Conservation (phyloP, 2,113 vertebrate species). For the Mormyrus lacerda region DNA sequence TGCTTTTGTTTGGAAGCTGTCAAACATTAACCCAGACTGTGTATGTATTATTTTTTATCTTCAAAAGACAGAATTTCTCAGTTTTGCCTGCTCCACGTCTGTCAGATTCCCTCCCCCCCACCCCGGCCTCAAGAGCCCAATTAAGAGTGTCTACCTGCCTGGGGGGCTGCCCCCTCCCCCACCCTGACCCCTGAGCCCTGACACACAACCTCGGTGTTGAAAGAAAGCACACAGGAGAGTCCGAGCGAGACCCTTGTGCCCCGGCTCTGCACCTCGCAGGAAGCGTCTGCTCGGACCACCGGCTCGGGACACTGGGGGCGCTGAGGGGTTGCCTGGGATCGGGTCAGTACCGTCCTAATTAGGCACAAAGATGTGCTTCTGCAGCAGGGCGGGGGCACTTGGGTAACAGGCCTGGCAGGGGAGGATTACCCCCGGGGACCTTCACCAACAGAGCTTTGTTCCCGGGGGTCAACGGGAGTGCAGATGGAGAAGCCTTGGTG, state of each 20-base stretch:
- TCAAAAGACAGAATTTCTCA: neutral
- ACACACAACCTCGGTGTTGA: constrained; percentile 66
- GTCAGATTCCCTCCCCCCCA: constrained; percentile 16
- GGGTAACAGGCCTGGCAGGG: neutral
- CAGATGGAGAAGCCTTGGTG: neutral
- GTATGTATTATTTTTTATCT: neutral
- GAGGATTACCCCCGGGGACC: neutral
- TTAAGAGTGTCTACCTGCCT: constrained; percentile 60
- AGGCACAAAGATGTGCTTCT: constrained; percentile 1
- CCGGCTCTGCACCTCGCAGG: constrained; percentile 24
- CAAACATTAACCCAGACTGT: constrained; percentile 6
- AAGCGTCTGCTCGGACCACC: constrained; percentile 23
- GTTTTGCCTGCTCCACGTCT: constrained; percentile 18
- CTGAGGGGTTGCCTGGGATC: constrained; percentile 25
- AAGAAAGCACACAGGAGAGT: constrained; percentile 62
- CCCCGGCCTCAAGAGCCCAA: constrained; percentile 53
- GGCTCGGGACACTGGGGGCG: neutral
- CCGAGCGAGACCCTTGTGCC: constrained; percentile 50
- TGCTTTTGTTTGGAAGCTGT: neutral
- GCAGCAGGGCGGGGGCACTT: neutral
- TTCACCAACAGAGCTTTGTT: neutral
- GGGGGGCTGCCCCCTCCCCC: constrained; percentile 30
- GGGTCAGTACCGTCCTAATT: constrained; percentile 38
- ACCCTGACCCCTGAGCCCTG: constrained; percentile 59
- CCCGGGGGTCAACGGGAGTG: neutral